phyloP scores from a whole-genome alignment of 2,888 invertebrate species.

The Syrista parreyssii region DNA sequence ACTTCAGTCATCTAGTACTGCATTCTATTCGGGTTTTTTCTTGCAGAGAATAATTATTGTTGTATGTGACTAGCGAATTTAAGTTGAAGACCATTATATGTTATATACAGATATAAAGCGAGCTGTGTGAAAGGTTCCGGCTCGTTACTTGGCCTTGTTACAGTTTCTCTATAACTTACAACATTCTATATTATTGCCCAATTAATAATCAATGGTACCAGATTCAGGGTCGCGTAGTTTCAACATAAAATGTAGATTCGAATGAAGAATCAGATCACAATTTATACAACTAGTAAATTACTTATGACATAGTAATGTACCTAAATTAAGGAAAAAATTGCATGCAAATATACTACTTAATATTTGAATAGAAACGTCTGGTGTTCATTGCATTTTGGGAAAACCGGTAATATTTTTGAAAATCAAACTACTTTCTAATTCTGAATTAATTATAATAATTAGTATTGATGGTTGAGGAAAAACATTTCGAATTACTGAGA shows the following conservation, averaged over 20 bases:
- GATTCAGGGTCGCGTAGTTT: neutral
- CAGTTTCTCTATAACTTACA: conserved; percentile 13
- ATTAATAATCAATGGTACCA: conserved; percentile 14
- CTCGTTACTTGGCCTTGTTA: conserved; percentile 25
- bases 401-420: neutral
- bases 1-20: neutral
- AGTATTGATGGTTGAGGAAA: neutral
- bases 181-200: conserved; percentile 12
- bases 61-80: neutral
- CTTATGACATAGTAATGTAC: neutral
- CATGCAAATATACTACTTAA: neutral
- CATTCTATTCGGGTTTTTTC: neutral
- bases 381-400: neutral
- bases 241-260: neutral
- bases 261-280: neutral
- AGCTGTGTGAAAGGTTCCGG: conserved; percentile 3
- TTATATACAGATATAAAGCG: neutral
- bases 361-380: neutral
- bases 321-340: neutral
- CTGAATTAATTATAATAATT: neutral
- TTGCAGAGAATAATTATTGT: neutral
- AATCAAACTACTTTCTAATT: neutral
- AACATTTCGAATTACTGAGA: neutral
- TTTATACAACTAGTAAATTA: neutral
- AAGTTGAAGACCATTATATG: neutral